A percentile compares a stretch with the other conserved stretches of the same genome.
Conservation (phyloP, 2,888 invertebrate genomes). For the Eupithecia tripunctaria region DNA sequence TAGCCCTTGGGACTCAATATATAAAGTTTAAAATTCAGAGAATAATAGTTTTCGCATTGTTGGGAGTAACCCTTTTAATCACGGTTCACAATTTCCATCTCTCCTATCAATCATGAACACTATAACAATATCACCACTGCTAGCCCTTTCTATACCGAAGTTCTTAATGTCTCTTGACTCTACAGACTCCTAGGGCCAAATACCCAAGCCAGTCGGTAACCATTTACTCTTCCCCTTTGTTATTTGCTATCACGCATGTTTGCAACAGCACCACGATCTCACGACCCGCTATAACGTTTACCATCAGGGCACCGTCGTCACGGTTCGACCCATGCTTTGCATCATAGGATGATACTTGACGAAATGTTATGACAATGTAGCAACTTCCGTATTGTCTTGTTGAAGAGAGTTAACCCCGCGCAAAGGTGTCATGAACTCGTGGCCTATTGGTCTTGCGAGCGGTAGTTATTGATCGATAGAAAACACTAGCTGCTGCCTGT, state of each 20-base stretch:
- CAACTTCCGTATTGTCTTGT: slow-evolving; percentile 14
- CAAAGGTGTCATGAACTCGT: not conserved
- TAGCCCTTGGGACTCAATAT: too few relatives aligned
- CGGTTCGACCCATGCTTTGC: slow-evolving; percentile 34
- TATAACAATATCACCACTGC: too few relatives aligned
- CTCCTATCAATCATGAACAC: too few relatives aligned
- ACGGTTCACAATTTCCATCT: too few relatives aligned
- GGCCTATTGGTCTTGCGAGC: slow-evolving; percentile 3
- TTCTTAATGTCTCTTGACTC: not conserved
- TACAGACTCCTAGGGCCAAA: not conserved
- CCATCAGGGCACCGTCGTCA: slow-evolving; percentile 31
- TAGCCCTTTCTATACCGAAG: not conserved
- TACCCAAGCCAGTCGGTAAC: not conserved
- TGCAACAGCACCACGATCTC: slow-evolving; percentile 42
- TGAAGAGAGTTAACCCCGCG: slow-evolving; percentile 8
- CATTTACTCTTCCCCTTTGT: slow-evolving; percentile 23
- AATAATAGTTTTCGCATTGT: too few relatives aligned
- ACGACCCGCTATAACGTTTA: slow-evolving; percentile 32
- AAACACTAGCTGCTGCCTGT: not conserved
- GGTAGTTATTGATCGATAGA: not conserved
- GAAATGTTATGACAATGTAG: slow-evolving; percentile 22
- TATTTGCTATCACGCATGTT: slow-evolving; percentile 39
- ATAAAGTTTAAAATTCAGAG: too few relatives aligned
- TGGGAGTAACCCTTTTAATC: too few relatives aligned
- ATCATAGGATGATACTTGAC: slow-evolving; percentile 26